Conservation (phyloP, 2,797 vertebrate genomes). For the Martes flavigula region DNA sequence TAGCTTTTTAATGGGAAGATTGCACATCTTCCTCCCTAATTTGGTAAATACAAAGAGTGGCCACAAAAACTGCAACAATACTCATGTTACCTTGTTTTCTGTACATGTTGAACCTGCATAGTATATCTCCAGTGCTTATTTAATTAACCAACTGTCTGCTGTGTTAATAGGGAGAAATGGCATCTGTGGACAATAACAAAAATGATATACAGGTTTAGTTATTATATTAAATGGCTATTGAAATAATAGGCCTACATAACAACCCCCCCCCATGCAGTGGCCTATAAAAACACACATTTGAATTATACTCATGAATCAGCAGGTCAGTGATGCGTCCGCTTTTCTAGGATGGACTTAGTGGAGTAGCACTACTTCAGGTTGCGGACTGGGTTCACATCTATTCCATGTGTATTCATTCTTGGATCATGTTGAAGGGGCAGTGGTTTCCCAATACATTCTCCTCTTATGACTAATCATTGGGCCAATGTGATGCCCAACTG, state of each 20-base stretch:
- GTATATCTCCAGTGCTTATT: neutral
- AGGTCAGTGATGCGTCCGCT: neutral
- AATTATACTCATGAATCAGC: neutral
- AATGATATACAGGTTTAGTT: neutral
- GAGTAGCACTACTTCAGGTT: neutral
- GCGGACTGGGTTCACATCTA: neutral
- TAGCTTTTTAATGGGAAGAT: conserved; percentile 65
- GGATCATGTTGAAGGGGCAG: neutral
- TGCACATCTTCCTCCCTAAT: conserved; percentile 65
- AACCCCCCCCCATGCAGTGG: neutral
- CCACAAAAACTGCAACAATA: conserved; percentile 25
- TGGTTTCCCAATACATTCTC: neutral
- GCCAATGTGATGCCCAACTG: neutral
- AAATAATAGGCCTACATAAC: neutral
- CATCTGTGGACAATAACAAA: neutral
- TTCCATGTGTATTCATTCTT: neutral
- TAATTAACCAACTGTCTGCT: neutral
- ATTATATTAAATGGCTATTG: neutral
- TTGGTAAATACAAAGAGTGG: conserved; percentile 65
- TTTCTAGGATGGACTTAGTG: neutral
- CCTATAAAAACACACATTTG: neutral
- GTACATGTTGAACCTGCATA: neutral
- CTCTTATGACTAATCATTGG: neutral
- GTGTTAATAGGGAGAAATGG: neutral
- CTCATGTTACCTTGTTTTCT: neutral